Conservation (phyloP, 2,888 invertebrate species). For the Acanthococcus lagerstroemiae region DNA sequence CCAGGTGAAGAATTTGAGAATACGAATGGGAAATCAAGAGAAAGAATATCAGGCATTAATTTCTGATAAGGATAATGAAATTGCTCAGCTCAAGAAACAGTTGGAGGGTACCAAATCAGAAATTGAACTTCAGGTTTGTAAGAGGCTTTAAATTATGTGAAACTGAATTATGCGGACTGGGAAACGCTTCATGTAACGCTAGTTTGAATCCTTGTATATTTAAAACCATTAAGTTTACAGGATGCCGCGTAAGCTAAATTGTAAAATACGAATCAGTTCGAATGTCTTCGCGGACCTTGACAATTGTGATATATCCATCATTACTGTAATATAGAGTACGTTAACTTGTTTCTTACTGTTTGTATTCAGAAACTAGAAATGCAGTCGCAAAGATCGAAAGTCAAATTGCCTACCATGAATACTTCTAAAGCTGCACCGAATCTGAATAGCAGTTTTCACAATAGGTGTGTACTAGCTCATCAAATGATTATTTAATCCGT, state of each 20-base stretch:
- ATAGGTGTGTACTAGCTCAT: background rate
- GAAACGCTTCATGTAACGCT: too few relatives aligned
- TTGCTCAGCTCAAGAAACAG: slow-evolving; percentile 8
- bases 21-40: background rate
- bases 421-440: background rate
- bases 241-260: too few relatives aligned
- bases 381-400: background rate
- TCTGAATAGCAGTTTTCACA: background rate
- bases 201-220: too few relatives aligned
- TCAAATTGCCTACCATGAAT: background rate
- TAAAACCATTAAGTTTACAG: too few relatives aligned
- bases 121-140: slow-evolving; percentile 15
- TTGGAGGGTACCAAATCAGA: slow-evolving; percentile 5
- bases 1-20: slow-evolving; percentile 11
- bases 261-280: too few relatives aligned
- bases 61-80: slow-evolving; percentile 4
- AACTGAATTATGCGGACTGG: too few relatives aligned
- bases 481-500: background rate
- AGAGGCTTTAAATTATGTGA: too few relatives aligned
- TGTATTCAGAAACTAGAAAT: slow-evolving; percentile 1
- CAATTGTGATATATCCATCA: too few relatives aligned
- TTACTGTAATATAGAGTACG: too few relatives aligned
- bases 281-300: too few relatives aligned
- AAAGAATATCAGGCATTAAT: slow-evolving; percentile 1
- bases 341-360: too few relatives aligned